Evolutionary conservation across 1,140 invertebrate genomes (phyloP).

Genomic region (Anastrepha ludens): DNA sequence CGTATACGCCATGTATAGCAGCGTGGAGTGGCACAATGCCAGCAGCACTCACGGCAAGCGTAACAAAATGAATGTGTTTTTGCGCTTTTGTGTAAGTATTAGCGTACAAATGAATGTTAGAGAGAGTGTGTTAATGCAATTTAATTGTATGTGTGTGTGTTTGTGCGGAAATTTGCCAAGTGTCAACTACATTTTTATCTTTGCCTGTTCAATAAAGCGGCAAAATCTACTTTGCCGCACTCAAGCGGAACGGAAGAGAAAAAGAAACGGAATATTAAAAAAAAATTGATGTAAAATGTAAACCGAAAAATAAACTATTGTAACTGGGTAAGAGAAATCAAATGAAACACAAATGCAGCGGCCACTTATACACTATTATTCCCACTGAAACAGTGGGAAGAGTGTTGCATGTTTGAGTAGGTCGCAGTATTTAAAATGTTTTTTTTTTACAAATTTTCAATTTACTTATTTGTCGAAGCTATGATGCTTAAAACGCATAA

Average conservation of each 20-base stretch:
- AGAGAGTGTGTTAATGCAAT: not conserved
- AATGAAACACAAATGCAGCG: too few relatives aligned
- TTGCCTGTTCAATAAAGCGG: constrained; percentile 41
- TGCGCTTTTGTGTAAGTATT: constrained; percentile 4
- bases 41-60: not conserved
- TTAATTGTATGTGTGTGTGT: not conserved
- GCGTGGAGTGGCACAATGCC: not conserved
- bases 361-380: too few relatives aligned
- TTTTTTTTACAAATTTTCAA: too few relatives aligned
- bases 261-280: not conserved
- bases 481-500: too few relatives aligned
- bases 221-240: constrained; percentile 41
- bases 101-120: not conserved
- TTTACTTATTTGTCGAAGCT: too few relatives aligned
- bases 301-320: too few relatives aligned
- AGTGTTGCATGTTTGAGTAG: too few relatives aligned
- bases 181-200: constrained; percentile 47
- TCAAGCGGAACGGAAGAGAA: not conserved
- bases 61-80: not conserved
- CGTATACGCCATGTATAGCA: not conserved
- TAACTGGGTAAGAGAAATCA: too few relatives aligned
- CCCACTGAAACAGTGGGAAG: too few relatives aligned
- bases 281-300: not conserved
- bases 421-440: too few relatives aligned
- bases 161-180: constrained; percentile 40